Conservation (phyloP, 2,888 invertebrate species). For the Tinea semifulvella region DNA sequence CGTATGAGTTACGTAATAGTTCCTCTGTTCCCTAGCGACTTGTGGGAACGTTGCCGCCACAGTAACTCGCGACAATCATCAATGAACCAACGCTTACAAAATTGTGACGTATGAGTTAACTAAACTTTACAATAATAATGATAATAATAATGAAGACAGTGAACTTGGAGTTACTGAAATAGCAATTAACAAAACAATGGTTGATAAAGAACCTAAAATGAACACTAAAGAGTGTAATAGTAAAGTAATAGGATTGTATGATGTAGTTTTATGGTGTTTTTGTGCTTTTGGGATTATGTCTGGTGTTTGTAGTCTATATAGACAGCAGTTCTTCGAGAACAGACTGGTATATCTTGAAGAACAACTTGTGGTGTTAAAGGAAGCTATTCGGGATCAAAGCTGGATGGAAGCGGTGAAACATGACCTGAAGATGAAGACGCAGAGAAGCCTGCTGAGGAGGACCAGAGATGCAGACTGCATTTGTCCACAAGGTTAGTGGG, state of each 20-base stretch:
- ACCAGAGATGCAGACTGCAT: slow-evolving; percentile 51
- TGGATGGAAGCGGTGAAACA: slow-evolving; percentile 22
- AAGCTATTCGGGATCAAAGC: neutral
- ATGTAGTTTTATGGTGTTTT: slow-evolving; percentile 52
- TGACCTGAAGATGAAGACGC: slow-evolving; percentile 21
- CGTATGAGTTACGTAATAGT: too few species aligned
- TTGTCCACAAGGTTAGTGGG: slow-evolving; percentile 54
- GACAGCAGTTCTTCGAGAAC: slow-evolving; percentile 49
- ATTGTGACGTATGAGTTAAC: too few species aligned
- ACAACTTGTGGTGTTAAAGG: slow-evolving; percentile 26
- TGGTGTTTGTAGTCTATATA: slow-evolving; percentile 46
- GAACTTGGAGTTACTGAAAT: too few species aligned
- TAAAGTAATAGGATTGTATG: slow-evolving; percentile 26
- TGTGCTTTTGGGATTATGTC: slow-evolving; percentile 44
- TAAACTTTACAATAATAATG: too few species aligned
- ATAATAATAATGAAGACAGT: too few species aligned
- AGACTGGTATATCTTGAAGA: slow-evolving; percentile 44
- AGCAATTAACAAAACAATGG: too few species aligned
- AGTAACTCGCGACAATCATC: slow-evolving; percentile 18
- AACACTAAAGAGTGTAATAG: neutral
- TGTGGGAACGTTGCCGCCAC: slow-evolving; percentile 27
- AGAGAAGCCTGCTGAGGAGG: slow-evolving; percentile 33
- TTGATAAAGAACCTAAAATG: too few species aligned
- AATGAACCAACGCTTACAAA: neutral
- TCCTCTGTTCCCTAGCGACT: slow-evolving; percentile 57